Evolutionary conservation across 2,888 invertebrate species (phyloP), one percentile per base, ranked within the genome.

Genomic region (Gymnosoma rotundatum): DNA sequence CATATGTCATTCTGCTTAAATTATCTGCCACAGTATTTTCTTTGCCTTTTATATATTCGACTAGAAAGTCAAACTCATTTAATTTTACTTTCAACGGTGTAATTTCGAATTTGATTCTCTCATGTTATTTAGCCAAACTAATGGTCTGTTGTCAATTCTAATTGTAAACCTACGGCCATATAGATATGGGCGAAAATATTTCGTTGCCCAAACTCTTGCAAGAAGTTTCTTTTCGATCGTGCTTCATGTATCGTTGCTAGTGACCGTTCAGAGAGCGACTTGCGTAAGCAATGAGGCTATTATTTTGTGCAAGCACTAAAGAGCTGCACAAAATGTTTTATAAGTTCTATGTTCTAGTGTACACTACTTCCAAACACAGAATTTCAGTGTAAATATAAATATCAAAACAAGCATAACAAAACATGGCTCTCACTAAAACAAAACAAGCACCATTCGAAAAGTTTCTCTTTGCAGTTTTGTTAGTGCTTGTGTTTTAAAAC

Each of bases 41-140:
- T 12, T 79, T 83, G 9, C 74, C 75, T 42, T 75, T 74, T n/a
- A 78, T 78, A 16, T 78, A 78, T 12, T 69, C 58, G 8, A 72
- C 48, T n/a, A 48, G 48, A 16, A 79, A 74, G 32, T 75, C 64
- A 42, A 78, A 83, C 52, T 83, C 78, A 14, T 64, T 78, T 60
- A 75, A 54, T 25, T 48, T 63, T 18, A 75, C 76, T 42, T 79
- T 63, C 72, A 73, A 83, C 83, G 36, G 54, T 72, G 80, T 7
- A 83, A 20, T 36, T 72, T 83, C 5, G 72, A 48, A 32, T 70
- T 82, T 12, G 54, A 36, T 6, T 80, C 73, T 60, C 60, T 73
- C 20, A 61, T 12, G 18, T 78, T 72, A 67, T 61, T 72, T 42
- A 70, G 45, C 67, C 61, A 60, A 18, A 60, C 18, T 18, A 60